phyloP scores from a whole-genome alignment of 2,797 vertebrate species.

The Acrossocheilus fasciatus region DNA sequence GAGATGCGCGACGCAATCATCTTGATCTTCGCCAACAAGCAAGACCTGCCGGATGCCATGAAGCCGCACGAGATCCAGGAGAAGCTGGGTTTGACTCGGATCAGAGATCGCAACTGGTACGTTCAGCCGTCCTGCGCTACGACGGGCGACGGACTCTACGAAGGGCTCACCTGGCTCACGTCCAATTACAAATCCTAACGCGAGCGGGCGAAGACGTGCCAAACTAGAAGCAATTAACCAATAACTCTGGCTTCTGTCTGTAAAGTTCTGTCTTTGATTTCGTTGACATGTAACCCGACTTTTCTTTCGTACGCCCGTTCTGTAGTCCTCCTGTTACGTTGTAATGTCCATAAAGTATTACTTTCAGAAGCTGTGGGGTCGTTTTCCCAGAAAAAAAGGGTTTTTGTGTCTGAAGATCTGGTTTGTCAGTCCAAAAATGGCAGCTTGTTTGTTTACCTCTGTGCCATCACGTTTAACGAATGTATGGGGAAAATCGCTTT shows the following conservation, averaged over 20 bases:
- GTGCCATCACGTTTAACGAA: conserved; percentile 68
- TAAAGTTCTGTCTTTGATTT: conserved; percentile 64
- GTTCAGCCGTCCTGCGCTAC: conserved; percentile 98
- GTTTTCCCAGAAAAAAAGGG: not conserved
- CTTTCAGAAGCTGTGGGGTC: conserved; percentile 26
- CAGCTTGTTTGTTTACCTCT: conserved; percentile 66
- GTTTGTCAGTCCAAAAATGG: conserved; percentile 36
- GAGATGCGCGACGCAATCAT: conserved; percentile 99
- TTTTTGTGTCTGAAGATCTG: conserved; percentile 10
- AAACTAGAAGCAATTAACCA: conserved; percentile 76
- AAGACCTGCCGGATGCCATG: conserved; percentile 98
- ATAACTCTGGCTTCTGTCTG: conserved; percentile 55
- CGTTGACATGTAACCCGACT: conserved; percentile 71
- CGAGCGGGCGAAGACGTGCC: conserved; percentile 68
- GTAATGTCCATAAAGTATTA: conserved; percentile 66
- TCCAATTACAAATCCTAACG: conserved; percentile 99
- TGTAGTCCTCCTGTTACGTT: conserved; percentile 63
- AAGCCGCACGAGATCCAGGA: conserved; percentile 99
- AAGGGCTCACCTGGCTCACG: conserved; percentile 98
- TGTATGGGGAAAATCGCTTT: conserved; percentile 56
- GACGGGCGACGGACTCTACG: conserved; percentile 95
- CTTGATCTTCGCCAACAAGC: conserved; percentile 99
- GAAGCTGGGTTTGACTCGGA: conserved; percentile 97
- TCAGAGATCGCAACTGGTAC: conserved; percentile 99
- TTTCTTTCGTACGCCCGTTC: conserved; percentile 69